phyloP scores from a whole-genome alignment of 2,888 invertebrate genomes.

The Apotomis betuletana region DNA sequence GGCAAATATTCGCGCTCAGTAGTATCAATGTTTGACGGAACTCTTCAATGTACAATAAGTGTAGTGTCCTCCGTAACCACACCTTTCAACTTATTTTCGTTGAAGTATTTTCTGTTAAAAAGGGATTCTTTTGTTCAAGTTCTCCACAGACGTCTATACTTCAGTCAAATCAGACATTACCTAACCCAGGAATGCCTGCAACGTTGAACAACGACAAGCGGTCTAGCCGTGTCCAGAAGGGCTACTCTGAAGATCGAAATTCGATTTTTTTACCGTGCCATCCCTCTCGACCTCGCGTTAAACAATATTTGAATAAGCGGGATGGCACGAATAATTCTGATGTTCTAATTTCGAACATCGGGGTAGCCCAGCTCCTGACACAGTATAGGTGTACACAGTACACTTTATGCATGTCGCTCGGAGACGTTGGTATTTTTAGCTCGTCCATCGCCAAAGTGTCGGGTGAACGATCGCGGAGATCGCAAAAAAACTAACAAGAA shows the following conservation, averaged over 20 bases:
- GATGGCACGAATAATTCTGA: too few species aligned
- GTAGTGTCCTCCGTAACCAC: too few species aligned
- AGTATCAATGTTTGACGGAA: too few species aligned
- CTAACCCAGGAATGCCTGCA: background rate
- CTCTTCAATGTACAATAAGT: too few species aligned
- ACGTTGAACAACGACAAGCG: background rate
- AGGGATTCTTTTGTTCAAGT: too few species aligned
- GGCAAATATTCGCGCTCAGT: too few species aligned
- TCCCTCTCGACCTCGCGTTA: too few species aligned
- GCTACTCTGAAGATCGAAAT: too few species aligned
- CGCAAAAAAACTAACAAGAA: conserved; percentile 36
- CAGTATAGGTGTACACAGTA: conserved; percentile 20
- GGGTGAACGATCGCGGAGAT: conserved; percentile 35
- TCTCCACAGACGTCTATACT: too few species aligned
- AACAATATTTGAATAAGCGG: too few species aligned
- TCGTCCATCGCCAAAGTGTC: conserved; percentile 32
- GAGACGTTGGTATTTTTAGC: conserved; percentile 30
- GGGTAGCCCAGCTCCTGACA: background rate
- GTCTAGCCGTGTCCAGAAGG: conserved; percentile 1
- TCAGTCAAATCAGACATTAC: background rate
- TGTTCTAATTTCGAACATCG: too few species aligned
- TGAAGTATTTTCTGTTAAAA: background rate
- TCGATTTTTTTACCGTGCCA: too few species aligned
- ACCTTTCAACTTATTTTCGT: background rate
- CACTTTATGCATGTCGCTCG: background rate